Base-by-base conservation (phyloP, 2,797 vertebrate species). In the Ambastaia sidthimunki region DNA sequence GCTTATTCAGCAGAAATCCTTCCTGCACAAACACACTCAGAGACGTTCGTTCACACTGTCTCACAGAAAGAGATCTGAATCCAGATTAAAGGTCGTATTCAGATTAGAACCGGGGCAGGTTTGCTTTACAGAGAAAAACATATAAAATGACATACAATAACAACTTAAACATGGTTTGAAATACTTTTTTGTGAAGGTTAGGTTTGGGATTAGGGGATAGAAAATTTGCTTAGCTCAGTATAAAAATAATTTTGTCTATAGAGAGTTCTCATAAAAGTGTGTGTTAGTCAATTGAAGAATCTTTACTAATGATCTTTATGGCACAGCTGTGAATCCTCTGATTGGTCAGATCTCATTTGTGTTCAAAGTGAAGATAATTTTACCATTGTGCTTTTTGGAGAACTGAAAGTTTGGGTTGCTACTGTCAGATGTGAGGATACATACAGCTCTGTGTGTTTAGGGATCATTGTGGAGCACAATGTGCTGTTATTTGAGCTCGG, bases 81-180 rank as follows among this genome's bases (percentile, higher is more conserved):
- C 71, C 59, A 69, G 78, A 79, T 87, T 70, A n/a, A 81, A 78
- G 80, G 89, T 89, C 86, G 87, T 88, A 84, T 90, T 90, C 87
- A 82, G 28, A 25, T 66, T 47, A 83, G 88, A 89, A 89, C 85
- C 83, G 69, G 86, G 85, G 87, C 82, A 87, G 23, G 78, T 83
- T 62, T 80, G 84, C 9, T n/a, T 28, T 60, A 48, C 34, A 62
- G 37, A 66, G 12, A 12, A 71, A 47, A n/a, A n/a, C n/a, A n/a
- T n/a, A n/a, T n/a, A n/a, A n/a, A n/a, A n/a, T n/a, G n/a, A n/a
- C n/a, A 28, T 28, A 28, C 28, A 28, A 37, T 4, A 37, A 37
- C 34, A 5, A 37, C 6, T 0, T 37, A 37, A 37, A 37, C 34
- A 37, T 37, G 34, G 34, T 5, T 31, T 31, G 5, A 31, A 31